These are phyloP conservation scores for Agrochola litura DNA, from an alignment of 2,888 invertebrate species.

Conservation along the genomic window DNA sequence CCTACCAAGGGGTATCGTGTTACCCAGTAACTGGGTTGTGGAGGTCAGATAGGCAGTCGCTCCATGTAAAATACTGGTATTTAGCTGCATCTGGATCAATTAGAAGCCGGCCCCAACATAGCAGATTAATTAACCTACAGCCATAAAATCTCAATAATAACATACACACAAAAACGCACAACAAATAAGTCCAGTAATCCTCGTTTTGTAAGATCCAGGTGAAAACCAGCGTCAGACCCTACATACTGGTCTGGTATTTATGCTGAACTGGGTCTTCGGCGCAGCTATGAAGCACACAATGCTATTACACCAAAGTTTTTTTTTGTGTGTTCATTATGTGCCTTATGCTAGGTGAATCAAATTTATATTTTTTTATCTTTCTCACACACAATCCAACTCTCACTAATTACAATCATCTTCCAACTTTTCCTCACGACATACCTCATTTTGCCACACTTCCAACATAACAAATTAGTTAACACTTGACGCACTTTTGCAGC, in stretches of 20 bases:
- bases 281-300: background rate
- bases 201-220: background rate
- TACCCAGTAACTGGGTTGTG: background rate
- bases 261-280: background rate
- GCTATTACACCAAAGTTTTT: too few species aligned
- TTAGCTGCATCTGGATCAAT: background rate
- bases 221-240: background rate
- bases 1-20: background rate
- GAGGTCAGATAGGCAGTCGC: background rate
- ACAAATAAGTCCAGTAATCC: background rate
- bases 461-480: background rate
- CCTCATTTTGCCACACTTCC: too few species aligned
- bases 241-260: background rate
- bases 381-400: too few species aligned
- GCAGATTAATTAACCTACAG: background rate
- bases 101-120: background rate
- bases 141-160: background rate
- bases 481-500: constrained; percentile 62
- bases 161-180: background rate
- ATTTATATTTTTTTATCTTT: background rate
- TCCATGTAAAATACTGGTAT: background rate
- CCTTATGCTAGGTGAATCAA: background rate
- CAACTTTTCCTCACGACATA: background rate
- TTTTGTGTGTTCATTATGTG: background rate
- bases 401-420: background rate